Evolutionary conservation across 2,797 vertebrate species (phyloP).

Genomic region (Pseudomugil tenellus): DNA sequence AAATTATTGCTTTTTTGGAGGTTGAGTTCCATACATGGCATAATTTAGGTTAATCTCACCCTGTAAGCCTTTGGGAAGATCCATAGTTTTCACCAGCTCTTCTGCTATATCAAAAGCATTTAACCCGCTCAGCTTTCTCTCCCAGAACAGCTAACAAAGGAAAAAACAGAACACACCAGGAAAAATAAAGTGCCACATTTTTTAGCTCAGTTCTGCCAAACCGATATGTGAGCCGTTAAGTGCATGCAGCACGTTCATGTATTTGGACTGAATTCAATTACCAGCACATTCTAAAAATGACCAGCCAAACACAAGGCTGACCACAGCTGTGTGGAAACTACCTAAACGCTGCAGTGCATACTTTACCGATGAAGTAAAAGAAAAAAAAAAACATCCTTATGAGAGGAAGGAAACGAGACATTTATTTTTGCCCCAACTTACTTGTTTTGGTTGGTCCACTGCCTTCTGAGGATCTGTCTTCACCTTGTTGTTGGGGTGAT

Average conservation of each 20-base stretch:
- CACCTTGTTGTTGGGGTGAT: conserved; percentile 98
- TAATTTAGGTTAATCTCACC: conserved; percentile 75
- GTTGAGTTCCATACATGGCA: background rate
- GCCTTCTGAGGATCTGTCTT: conserved; percentile 96
- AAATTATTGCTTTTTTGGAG: too few relatives aligned
- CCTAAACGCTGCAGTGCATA: background rate
- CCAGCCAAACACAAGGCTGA: conserved; percentile 3
- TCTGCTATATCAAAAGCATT: conserved; percentile 95
- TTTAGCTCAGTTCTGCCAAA: background rate
- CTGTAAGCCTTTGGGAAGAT: conserved; percentile 95
- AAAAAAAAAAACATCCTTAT: background rate
- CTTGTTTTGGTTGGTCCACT: conserved; percentile 95
- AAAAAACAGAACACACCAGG: background rate
- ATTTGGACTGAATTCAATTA: background rate
- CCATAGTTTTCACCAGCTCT: conserved; percentile 95
- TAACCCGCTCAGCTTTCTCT: conserved; percentile 93
- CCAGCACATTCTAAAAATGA: background rate
- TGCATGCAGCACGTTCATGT: background rate
- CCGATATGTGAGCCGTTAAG: background rate
- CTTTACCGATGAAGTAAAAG: background rate
- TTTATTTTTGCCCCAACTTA: conserved; percentile 56
- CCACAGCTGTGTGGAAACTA: conserved; percentile 2
- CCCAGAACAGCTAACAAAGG: conserved; percentile 91
- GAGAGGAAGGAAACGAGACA: background rate
- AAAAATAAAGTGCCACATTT: background rate